These are phyloP conservation scores for Folsomia manolachei DNA, from an alignment of 2,888 invertebrate genomes.

Conservation along the genomic window DNA sequence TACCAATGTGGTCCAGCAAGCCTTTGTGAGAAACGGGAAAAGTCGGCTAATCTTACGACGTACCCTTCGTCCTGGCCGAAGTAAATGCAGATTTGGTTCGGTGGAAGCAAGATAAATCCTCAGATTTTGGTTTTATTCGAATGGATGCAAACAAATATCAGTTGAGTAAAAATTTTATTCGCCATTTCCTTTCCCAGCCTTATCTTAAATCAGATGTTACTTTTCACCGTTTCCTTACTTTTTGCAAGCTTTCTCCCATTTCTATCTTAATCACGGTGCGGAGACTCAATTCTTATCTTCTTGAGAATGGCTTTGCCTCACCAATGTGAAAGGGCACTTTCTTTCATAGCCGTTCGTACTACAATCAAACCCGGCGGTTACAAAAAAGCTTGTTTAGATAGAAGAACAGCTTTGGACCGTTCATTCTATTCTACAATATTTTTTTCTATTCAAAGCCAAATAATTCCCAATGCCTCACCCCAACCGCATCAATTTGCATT, in stretches of 20 bases:
- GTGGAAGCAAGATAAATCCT: slow-evolving; percentile 58
- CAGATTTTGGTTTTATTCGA: slow-evolving; percentile 39
- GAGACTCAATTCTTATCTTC: neutral
- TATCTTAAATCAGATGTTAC: too few relatives aligned
- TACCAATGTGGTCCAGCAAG: slow-evolving; percentile 79
- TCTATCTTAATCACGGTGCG: neutral
- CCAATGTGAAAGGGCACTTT: neutral
- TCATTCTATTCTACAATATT: neutral
- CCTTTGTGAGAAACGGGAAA: too few relatives aligned
- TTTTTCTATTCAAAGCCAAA: neutral
- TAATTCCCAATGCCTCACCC: neutral
- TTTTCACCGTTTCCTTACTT: neutral
- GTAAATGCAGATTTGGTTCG: slow-evolving; percentile 80
- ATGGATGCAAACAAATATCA: slow-evolving; percentile 46
- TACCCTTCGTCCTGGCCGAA: slow-evolving; percentile 73
- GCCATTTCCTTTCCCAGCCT: neutral
- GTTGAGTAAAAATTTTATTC: slow-evolving; percentile 26
- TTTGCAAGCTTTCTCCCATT: slow-evolving; percentile 3
- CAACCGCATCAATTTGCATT: too few relatives aligned
- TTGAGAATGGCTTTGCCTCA: neutral
- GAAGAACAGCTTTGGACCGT: neutral
- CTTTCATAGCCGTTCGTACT: neutral
- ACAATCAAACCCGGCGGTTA: neutral
- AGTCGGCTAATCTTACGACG: slow-evolving; percentile 71
- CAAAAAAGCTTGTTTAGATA: neutral